Base-by-base conservation (phyloP, 2,888 invertebrate genomes). In the Himalopsyche kuldschensis region DNA sequence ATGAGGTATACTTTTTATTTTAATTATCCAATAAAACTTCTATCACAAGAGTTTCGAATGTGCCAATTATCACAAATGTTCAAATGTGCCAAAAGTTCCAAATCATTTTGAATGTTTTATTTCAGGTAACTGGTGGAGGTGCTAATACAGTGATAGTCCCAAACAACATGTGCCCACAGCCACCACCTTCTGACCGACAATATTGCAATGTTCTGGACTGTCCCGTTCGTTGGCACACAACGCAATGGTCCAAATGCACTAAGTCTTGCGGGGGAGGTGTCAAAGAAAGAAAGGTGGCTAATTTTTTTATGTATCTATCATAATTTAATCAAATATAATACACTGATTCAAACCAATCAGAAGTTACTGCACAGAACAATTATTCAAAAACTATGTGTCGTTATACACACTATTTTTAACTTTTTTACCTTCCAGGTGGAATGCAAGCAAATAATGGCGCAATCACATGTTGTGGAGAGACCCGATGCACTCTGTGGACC, bases 141-240 rank as follows among this genome's bases (percentile, higher is more conserved):
- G 96, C 95, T 48, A 98, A 97, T 89, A 96, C 97, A 0, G 95
- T 98, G 86, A 95, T 97, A 11, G 96, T 99, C n/a, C 97, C 98
- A 0, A 97, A 96, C 90, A 95, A 95, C 88, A 96, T 97, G 95
- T 98, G 99, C 88, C 97, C 97, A 0, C 96, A 96, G 88, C 97
- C 98, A 0, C 95, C 96, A 0, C 98, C 98, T 0, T 94, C 95
- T 0, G 97, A 97, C 89, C 92, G 97, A 0, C 97, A 97, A 89
- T 95, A 96, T 89, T 99, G 99, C 91, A 98, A 98, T 89, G 96
- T 97, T 0, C 93, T 97, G 83, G 97, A 98, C 90, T 99, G 99
- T 88, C 97, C 98, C 0, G 95, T 98, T 0, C 92, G 95, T 86
- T 99, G 98, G 99, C 95, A 95, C 87, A 92, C 95, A 0, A 95